Evolutionary conservation across 1,140 invertebrate genomes (phyloP).

Genomic region (Sycophaga agraensis): DNA sequence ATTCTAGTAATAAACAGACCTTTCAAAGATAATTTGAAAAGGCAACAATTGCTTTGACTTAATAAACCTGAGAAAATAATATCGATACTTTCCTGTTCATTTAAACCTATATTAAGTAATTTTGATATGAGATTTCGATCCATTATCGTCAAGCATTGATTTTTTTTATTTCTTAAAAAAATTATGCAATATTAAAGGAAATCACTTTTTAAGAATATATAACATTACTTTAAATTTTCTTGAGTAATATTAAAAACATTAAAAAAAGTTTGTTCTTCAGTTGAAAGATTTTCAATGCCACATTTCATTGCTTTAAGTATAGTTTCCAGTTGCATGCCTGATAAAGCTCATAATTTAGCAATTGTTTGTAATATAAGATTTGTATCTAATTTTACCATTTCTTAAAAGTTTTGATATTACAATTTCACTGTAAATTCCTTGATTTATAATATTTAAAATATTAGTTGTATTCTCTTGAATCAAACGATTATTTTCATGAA

Average conservation of each 20-base stretch:
- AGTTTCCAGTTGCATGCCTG: slow-evolving; percentile 27
- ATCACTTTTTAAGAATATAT: neutral
- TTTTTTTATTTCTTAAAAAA: slow-evolving; percentile 2
- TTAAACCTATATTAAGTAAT: slow-evolving; percentile 26
- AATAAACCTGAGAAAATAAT: slow-evolving; percentile 30
- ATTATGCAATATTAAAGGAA: slow-evolving; percentile 12
- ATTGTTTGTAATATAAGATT: neutral
- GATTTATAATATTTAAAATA: slow-evolving; percentile 24
- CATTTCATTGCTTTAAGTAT: slow-evolving; percentile 38
- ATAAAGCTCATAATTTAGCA: neutral
- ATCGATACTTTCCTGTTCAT: slow-evolving; percentile 20
- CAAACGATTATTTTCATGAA: neutral
- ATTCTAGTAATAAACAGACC: slow-evolving; percentile 34
- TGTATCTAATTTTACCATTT: slow-evolving; percentile 22
- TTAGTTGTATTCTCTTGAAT: neutral
- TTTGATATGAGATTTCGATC: slow-evolving; percentile 31
- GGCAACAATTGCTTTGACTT: slow-evolving; percentile 16
- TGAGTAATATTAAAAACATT: slow-evolving; percentile 18
- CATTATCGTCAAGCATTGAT: slow-evolving; percentile 1
- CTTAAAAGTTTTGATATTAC: slow-evolving; percentile 26
- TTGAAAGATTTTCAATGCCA: slow-evolving; percentile 29
- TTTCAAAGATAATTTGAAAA: slow-evolving; percentile 28
- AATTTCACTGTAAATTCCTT: slow-evolving; percentile 30
- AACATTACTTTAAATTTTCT: neutral
- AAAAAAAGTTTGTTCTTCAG: slow-evolving; percentile 28